Evolutionary conservation across 2,113 vertebrate species (phyloP).

Genomic region (Thamnophis sirtalis): DNA sequence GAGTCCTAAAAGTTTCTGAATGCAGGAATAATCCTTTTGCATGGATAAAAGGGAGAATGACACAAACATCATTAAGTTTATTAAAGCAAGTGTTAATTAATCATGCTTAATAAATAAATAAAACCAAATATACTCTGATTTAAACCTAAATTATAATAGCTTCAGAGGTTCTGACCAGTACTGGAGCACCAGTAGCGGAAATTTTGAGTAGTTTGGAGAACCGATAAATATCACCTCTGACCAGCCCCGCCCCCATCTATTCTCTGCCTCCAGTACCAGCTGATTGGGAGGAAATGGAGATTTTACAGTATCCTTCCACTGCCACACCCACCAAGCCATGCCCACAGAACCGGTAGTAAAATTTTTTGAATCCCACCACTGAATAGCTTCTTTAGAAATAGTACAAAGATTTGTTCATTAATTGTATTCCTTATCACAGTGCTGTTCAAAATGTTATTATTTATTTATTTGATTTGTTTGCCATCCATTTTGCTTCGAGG

Average conservation of each 20-base stretch:
- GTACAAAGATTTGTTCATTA: not conserved
- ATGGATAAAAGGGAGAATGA: not conserved
- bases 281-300: too few relatives aligned
- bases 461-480: not conserved
- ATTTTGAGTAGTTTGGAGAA: too few relatives aligned
- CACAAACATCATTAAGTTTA: not conserved
- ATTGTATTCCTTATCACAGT: not conserved
- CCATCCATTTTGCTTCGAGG: not conserved
- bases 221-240: too few relatives aligned
- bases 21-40: not conserved
- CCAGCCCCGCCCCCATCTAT: too few relatives aligned
- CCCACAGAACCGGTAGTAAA: too few relatives aligned
- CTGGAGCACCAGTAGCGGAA: too few relatives aligned
- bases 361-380: too few relatives aligned
- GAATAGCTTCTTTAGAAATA: not conserved
- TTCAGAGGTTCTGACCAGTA: too few relatives aligned
- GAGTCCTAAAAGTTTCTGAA: not conserved
- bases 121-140: not conserved
- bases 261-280: too few relatives aligned
- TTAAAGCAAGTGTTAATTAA: not conserved
- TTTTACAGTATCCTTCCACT: too few relatives aligned
- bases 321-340: too few relatives aligned
- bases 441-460: not conserved
- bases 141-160: not conserved
- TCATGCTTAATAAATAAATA: not conserved